Percentiles rank a stretch among this genome's conserved stretches.
These are phyloP conservation scores for Oreochromis aureus DNA, from an alignment of 2,113 vertebrate species.

Conservation along the genomic window DNA sequence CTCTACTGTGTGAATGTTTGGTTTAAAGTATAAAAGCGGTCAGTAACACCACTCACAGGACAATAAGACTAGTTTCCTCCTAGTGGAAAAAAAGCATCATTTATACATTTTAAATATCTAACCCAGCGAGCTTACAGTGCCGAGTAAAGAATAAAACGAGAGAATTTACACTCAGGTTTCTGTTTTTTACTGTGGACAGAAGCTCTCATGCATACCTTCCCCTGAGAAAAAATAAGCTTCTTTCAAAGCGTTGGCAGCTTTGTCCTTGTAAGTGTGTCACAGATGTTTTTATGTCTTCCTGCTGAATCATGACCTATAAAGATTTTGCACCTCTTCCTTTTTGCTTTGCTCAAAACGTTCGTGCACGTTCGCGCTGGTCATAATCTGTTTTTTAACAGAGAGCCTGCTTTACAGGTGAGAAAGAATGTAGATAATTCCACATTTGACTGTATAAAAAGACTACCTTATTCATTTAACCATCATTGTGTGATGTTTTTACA, in stretches of 20 bases:
- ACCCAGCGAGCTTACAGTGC: not conserved
- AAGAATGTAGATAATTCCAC: not conserved
- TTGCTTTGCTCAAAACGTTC: not conserved
- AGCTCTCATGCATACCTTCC: not conserved
- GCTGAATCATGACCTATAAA: not conserved
- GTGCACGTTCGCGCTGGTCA: not conserved
- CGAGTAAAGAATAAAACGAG: not conserved
- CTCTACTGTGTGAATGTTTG: not conserved
- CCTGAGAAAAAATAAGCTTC: not conserved
- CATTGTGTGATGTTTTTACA: not conserved
- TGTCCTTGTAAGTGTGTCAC: not conserved
- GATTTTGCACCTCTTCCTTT: not conserved
- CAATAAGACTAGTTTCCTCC: not conserved
- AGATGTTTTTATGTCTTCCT: not conserved
- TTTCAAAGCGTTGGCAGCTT: not conserved
- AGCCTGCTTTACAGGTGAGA: not conserved
- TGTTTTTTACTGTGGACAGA: not conserved
- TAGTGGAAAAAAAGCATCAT: not conserved
- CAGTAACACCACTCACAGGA: not conserved
- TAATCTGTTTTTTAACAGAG: not conserved
- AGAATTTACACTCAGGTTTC: not conserved
- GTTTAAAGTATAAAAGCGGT: not conserved
- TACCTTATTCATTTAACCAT: not conserved
- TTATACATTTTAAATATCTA: not conserved
- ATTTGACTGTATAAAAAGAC: not conserved